phyloP scores from a whole-genome alignment of 37 sponge, comb jelly and placozoan species.

The Aphrocallistes beatrix region DNA sequence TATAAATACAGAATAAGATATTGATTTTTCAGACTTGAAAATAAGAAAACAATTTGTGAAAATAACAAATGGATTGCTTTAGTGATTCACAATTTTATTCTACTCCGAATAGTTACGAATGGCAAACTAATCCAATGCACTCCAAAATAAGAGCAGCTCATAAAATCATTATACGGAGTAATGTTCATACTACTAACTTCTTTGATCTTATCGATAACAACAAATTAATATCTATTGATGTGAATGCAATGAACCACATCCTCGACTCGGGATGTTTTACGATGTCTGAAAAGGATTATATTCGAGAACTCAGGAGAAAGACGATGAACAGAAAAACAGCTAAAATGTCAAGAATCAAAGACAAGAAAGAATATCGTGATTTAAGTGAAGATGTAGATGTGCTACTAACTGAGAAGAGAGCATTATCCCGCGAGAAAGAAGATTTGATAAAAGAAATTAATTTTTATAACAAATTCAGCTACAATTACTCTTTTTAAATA shows the following conservation, averaged over 20 bases:
- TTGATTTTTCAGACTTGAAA: neutral
- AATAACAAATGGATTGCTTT: neutral
- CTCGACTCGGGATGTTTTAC: neutral
- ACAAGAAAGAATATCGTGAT: neutral
- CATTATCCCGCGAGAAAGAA: neutral
- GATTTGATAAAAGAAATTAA: neutral
- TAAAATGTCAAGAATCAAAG: neutral
- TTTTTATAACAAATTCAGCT: neutral
- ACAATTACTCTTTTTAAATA: too few species aligned
- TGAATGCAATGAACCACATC: neutral
- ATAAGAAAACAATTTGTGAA: neutral
- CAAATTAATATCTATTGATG: neutral
- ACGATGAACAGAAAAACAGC: constrained; percentile 19
- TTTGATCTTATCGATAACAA: constrained; percentile 1
- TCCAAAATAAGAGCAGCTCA: neutral
- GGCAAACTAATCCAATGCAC: neutral
- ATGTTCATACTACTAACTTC: neutral
- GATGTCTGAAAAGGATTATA: constrained; percentile 5
- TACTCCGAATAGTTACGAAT: neutral
- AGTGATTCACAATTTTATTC: neutral
- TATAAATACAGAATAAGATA: too few species aligned
- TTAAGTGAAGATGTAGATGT: neutral
- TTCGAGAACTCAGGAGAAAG: neutral
- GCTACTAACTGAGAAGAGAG: neutral
- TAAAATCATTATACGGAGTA: neutral